These are phyloP conservation scores for Cyanoliseus patagonus DNA, from an alignment of 2,113 vertebrate genomes.

Conservation along the genomic window DNA sequence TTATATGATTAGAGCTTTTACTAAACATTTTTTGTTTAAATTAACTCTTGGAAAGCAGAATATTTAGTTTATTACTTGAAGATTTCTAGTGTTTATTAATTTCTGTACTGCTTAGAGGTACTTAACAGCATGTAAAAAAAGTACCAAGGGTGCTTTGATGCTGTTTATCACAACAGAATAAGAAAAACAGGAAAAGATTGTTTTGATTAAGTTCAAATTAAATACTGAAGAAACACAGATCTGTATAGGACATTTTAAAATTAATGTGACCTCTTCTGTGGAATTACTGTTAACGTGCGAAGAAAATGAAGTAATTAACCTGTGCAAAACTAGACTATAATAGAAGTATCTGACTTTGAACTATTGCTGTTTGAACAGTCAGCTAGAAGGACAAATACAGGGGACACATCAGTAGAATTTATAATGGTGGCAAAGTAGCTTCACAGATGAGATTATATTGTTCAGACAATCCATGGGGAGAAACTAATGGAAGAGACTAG, in stretches of 20 bases:
- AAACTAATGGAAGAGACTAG: not conserved
- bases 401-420: constrained; percentile 46
- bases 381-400: constrained; percentile 36
- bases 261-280: not conserved
- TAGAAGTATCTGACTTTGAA: constrained; percentile 57
- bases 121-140: not conserved
- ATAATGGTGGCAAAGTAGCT: constrained; percentile 8
- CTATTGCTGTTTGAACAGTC: constrained; percentile 26
- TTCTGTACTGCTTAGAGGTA: not conserved
- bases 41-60: not conserved
- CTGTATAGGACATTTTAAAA: not conserved
- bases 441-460: not conserved
- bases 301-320: constrained; percentile 64
- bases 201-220: not conserved
- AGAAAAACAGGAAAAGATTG: not conserved
- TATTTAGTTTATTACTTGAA: not conserved
- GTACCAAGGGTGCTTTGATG: not conserved
- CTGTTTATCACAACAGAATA: not conserved
- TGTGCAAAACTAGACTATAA: constrained; percentile 21
- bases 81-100: not conserved
- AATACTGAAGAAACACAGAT: not conserved
- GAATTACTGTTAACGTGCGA: not conserved
- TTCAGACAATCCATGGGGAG: not conserved
- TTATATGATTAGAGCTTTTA: not conserved
- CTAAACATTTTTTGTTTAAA: not conserved